Conservation (phyloP, 2,113 vertebrate species). For the Micronycteris hirsuta region DNA sequence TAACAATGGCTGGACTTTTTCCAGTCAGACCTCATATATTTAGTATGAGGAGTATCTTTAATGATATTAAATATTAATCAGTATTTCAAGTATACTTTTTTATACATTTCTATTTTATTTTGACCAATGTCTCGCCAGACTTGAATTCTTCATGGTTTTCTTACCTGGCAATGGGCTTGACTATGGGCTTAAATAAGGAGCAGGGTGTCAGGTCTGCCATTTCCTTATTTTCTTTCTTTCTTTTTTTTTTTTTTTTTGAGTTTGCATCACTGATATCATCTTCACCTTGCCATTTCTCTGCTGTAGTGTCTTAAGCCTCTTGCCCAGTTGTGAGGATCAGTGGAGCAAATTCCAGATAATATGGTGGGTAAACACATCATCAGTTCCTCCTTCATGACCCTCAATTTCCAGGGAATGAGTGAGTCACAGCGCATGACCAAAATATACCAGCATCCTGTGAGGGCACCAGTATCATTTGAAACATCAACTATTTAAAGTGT, state of each 20-base stretch:
- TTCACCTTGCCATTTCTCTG: not conserved
- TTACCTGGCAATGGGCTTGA: not conserved
- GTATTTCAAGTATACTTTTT: not conserved
- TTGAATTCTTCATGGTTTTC: not conserved
- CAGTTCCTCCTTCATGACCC: not conserved
- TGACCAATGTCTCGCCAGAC: not conserved
- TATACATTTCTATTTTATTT: not conserved
- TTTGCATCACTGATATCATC: not conserved
- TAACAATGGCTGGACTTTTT: no score
- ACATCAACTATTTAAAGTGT: not conserved
- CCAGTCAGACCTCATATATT: not conserved
- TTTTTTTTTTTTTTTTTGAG: no score
- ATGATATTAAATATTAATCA: not conserved
- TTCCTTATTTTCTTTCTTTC: not conserved
- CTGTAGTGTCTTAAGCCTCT: not conserved
- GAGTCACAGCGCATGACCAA: not conserved
- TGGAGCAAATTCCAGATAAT: not conserved
- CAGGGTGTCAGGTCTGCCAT: not conserved
- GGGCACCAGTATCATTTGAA: not conserved
- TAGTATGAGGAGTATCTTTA: not conserved
- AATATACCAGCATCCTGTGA: not conserved
- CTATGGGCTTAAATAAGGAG: not conserved
- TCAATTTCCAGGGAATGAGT: not conserved
- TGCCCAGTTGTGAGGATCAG: not conserved
- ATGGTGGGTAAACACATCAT: fast-evolving